These are phyloP conservation scores for Hyalella azteca DNA, from an alignment of 2,888 invertebrate species.

Conservation along the genomic window DNA sequence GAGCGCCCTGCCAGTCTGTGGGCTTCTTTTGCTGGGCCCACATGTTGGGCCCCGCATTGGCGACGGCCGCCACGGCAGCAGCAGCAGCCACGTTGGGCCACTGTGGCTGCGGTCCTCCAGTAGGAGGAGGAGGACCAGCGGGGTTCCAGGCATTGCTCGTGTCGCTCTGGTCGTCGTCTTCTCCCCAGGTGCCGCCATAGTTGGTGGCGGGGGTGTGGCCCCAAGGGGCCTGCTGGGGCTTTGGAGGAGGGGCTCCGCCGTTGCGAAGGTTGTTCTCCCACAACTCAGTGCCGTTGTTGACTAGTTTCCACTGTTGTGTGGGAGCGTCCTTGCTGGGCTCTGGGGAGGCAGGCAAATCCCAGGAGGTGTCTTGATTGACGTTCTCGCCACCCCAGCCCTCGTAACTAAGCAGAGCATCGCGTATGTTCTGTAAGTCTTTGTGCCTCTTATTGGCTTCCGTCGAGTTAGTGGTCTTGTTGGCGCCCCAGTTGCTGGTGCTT, in stretches of 20 bases:
- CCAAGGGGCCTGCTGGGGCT: slow-evolving; percentile 84
- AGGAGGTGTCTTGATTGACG: slow-evolving; percentile 91
- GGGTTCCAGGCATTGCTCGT: slow-evolving; percentile 89
- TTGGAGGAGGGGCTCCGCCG: slow-evolving; percentile 81
- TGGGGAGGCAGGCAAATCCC: slow-evolving; percentile 90
- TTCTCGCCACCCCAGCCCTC: slow-evolving; percentile 95
- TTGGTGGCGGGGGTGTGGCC: slow-evolving; percentile 91
- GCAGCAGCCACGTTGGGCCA: slow-evolving; percentile 66
- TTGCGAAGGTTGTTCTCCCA: slow-evolving; percentile 70
- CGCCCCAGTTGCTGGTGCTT: slow-evolving; percentile 39
- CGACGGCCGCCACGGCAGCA: slow-evolving; percentile 62
- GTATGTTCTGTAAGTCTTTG: slow-evolving; percentile 79
- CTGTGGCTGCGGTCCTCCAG: slow-evolving; percentile 65
- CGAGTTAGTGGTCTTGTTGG: slow-evolving; percentile 12
- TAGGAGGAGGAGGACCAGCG: slow-evolving; percentile 62
- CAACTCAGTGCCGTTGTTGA: slow-evolving; percentile 61
- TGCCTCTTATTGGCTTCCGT: slow-evolving; percentile 39
- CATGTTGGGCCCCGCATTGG: slow-evolving; percentile 62
- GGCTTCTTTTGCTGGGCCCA: slow-evolving; percentile 38
- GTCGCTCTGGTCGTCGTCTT: slow-evolving; percentile 84
- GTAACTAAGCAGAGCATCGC: slow-evolving; percentile 77
- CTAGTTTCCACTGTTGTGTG: slow-evolving; percentile 50
- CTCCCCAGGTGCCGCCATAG: slow-evolving; percentile 91
- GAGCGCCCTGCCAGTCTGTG: slow-evolving; percentile 62
- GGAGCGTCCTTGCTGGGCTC: slow-evolving; percentile 69